Conservation (phyloP, 2,113 vertebrate genomes). For the Siniperca chuatsi region DNA sequence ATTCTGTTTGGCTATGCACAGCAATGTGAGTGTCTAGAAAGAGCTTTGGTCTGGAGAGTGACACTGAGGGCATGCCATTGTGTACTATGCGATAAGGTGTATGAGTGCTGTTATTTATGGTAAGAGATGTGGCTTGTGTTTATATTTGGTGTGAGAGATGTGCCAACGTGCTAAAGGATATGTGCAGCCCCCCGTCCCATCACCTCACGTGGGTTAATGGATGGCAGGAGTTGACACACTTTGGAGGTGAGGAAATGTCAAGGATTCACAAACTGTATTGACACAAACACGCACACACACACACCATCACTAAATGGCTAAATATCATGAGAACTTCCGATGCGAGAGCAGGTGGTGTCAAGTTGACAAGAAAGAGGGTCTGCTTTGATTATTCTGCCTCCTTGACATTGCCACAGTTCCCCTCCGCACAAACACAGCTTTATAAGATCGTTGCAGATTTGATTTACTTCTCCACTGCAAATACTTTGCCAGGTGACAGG, state of each 20-base stretch:
- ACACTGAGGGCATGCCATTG: constrained; percentile 48
- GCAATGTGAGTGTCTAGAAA: constrained; percentile 32
- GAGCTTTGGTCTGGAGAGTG: constrained; percentile 23
- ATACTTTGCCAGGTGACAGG: not conserved
- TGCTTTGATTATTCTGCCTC: not conserved
- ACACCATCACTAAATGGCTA: not conserved
- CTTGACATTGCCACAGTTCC: not conserved
- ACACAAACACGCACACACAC: constrained; percentile 6
- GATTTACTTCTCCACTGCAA: not conserved
- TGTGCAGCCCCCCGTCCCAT: not conserved
- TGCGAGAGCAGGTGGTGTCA: constrained; percentile 2
- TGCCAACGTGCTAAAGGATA: constrained; percentile 20
- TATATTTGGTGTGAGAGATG: constrained; percentile 53
- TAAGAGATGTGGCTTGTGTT: constrained; percentile 35
- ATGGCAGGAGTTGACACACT: constrained; percentile 45
- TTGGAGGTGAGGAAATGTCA: constrained; percentile 36
- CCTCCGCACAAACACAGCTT: not conserved
- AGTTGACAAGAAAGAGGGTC: not conserved
- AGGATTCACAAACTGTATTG: constrained; percentile 2
- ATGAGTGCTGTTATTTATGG: constrained; percentile 58
- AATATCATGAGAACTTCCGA: not conserved
- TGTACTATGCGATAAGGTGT: constrained; percentile 57
- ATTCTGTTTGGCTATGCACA: constrained; percentile 18
- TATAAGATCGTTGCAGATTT: no score
- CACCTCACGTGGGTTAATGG: constrained; percentile 15